Conservation (phyloP, 2,888 invertebrate species). For the Autographa pulchrina region DNA sequence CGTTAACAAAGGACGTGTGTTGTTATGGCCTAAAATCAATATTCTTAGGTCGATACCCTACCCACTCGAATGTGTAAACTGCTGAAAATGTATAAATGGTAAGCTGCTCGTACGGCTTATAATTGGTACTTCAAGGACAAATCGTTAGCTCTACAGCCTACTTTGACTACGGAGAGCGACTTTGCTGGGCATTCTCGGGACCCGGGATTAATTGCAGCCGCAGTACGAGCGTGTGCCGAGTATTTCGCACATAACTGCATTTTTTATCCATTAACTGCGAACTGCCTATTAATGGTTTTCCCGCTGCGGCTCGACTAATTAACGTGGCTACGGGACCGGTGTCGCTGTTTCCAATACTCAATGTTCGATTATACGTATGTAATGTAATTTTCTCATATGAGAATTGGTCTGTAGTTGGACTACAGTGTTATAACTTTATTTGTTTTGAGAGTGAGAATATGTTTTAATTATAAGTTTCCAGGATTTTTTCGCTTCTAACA, state of each 20-base stretch:
- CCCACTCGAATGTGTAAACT: neutral
- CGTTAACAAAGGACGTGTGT: conserved; percentile 6
- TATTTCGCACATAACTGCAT: conserved; percentile 19
- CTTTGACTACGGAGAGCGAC: neutral
- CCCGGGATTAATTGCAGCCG: conserved; percentile 15
- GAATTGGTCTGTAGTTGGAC: neutral
- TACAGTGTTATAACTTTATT: no score
- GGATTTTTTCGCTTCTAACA: no score
- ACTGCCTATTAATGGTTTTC: conserved; percentile 22
- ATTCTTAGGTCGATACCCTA: neutral
- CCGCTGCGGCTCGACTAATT: conserved; percentile 29
- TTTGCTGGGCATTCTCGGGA: conserved; percentile 16
- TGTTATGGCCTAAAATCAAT: neutral
- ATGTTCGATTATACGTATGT: neutral
- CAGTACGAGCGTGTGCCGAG: conserved; percentile 20
- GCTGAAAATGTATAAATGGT: neutral
- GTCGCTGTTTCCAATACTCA: no score
- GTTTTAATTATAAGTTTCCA: no score
- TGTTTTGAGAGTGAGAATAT: no score
- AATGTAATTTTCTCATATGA: neutral
- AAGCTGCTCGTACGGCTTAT: neutral
- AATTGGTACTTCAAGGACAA: conserved; percentile 21
- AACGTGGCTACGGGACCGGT: conserved; percentile 5
- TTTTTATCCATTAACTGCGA: conserved; percentile 20
- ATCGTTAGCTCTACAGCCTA: neutral